Conservation (phyloP, 1,140 invertebrate genomes). For the Temnothorax curvispinosus region DNA sequence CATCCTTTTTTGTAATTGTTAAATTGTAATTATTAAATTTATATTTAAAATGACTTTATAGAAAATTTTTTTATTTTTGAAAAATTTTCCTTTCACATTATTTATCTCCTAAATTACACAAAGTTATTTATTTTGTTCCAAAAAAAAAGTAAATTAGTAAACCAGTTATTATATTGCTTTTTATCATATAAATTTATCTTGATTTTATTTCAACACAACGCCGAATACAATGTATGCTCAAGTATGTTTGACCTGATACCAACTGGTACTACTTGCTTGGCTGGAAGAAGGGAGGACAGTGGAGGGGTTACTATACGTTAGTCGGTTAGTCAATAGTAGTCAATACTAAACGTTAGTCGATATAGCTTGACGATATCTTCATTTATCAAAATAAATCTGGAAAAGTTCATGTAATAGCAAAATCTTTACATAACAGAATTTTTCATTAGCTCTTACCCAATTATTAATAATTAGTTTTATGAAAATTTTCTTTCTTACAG, state of each 20-base stretch:
- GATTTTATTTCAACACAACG: background rate
- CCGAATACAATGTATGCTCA: conserved; percentile 57
- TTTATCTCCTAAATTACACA: background rate
- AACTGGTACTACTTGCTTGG: conserved; percentile 80
- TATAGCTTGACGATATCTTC: conserved; percentile 47
- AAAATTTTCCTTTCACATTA: background rate
- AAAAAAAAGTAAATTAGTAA: background rate
- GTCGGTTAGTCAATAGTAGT: background rate
- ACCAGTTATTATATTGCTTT: background rate
- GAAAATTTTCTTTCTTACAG: background rate
- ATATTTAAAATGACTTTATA: background rate
- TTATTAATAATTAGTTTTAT: conserved; percentile 6
- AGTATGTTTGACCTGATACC: conserved; percentile 77
- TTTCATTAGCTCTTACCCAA: background rate
- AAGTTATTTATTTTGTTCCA: background rate
- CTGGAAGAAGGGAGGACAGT: background rate
- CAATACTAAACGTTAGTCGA: conserved; percentile 71
- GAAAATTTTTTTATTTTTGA: background rate
- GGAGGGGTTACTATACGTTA: conserved; percentile 7
- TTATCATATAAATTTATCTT: background rate
- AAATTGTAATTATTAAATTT: background rate
- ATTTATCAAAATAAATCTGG: conserved; percentile 13
- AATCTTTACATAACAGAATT: background rate
- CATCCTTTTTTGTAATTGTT: background rate
- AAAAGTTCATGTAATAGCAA: background rate